Evolutionary conservation across 2,888 invertebrate genomes (phyloP), one percentile per base, ranked within the genome.

Genomic region (Eucera pruinosa): DNA sequence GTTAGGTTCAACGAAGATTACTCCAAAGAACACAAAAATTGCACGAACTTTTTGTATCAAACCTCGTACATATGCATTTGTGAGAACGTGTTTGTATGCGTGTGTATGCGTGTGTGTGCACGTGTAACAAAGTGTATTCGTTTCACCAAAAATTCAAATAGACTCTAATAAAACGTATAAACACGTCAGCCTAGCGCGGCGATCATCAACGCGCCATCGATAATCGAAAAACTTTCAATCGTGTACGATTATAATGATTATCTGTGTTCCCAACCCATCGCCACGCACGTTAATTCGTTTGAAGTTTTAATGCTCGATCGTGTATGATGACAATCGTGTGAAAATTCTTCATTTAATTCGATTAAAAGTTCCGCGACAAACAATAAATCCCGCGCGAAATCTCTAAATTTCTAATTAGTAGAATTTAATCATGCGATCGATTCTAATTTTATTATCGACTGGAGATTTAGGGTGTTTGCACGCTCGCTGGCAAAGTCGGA

Each of bases 151-250:
- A n/a, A n/a, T n/a, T n/a, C n/a, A n/a, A 71, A 65, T 73, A 83
- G 72, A 81, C 69, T 73, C 83, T 83, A 87, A 81, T 82, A 85
- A 84, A 85, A 84, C 74, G 74, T 87, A 82, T 83, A 86, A 86
- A 85, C 80, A 79, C 78, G 79, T 81, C 81, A 78, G 69, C 78
- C 64, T 60, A 45, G 67, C 73, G 66, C 71, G 72, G 61, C 62
- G 73, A 72, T 78, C 68, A 60, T 73, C 62, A 52, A 60, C 64
- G 72, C 71, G 69, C 66, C 39, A n/a, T n/a, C 58, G 54, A 58
- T 61, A 67, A 80, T 83, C 60, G 68, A 74, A 78, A n/a, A 80
- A 82, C 75, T 83, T 80, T 83, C 71, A 74, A 73, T 55, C 45
- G 47, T 57, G 57, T 66, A 43, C 48, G 52, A 52, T 25, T 50